Evolutionary conservation across 2,888 invertebrate genomes (phyloP).

Genomic region (Troides aeacus): DNA sequence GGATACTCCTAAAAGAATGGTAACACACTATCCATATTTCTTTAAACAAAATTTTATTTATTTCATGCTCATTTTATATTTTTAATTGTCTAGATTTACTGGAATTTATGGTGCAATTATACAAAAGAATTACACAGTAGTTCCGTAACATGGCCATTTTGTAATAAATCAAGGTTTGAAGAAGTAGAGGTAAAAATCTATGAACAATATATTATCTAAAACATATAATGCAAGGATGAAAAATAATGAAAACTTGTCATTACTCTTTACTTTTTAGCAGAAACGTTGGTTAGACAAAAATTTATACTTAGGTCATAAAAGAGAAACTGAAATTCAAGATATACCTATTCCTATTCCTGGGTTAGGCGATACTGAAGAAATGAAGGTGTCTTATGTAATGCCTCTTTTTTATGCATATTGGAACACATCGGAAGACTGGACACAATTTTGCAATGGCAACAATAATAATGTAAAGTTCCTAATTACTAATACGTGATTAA

Average conservation of each 20-base stretch:
- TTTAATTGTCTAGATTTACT: conserved; percentile 67
- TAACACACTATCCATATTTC: conserved; percentile 40
- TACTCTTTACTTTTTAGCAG: conserved; percentile 6
- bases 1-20: conserved; percentile 78
- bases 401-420: conserved; percentile 55
- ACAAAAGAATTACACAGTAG: conserved; percentile 58
- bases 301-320: conserved; percentile 76
- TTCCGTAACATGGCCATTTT: conserved; percentile 30
- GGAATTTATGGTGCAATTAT: conserved; percentile 81
- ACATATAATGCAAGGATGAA: background rate
- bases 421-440: conserved; percentile 58
- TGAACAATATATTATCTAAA: background rate
- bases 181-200: conserved; percentile 10
- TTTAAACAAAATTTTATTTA: background rate
- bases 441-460: conserved; percentile 46
- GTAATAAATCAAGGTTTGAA: conserved; percentile 9
- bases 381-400: conserved; percentile 47
- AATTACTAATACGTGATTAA: background rate
- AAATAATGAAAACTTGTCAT: background rate
- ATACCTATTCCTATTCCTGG: conserved; percentile 55
- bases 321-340: conserved; percentile 52
- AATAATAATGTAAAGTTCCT: background rate
- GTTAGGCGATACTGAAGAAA: conserved; percentile 48
- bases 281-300: conserved; percentile 76
- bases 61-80: background rate